phyloP scores from a whole-genome alignment of 2,888 invertebrate species.

The Pristionchus exspectatus region DNA sequence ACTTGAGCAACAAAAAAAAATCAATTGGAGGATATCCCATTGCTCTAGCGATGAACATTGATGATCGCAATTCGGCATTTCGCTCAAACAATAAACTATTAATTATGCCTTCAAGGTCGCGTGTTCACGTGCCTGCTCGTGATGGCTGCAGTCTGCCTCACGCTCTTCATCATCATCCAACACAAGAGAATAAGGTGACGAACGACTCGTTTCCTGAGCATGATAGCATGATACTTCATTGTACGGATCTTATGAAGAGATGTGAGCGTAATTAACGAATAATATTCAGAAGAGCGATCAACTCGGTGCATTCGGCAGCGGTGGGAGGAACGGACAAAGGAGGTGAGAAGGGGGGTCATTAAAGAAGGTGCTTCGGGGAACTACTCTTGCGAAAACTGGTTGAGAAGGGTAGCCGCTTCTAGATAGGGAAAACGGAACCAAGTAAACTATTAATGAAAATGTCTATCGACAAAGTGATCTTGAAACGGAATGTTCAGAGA shows the following conservation, averaged over 20 bases:
- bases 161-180: conserved; percentile 33
- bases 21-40: no score
- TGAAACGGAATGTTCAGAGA: no score
- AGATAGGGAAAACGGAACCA: neutral
- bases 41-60: no score
- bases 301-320: neutral
- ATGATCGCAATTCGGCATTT: no score
- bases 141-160: neutral
- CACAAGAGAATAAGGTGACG: conserved; percentile 7
- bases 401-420: no score
- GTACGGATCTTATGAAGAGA: neutral
- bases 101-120: conserved; percentile 28
- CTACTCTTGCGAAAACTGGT: no score
- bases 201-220: neutral
- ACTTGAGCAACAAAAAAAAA: no score
- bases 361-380: no score
- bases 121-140: conserved; percentile 44
- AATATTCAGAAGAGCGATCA: neutral
- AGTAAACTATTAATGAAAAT: no score
- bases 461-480: no score
- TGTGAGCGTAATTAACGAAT: no score
- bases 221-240: neutral
- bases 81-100: no score
- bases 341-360: neutral
- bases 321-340: neutral